Conservation (phyloP, 2,113 vertebrate genomes). For the Orthonyx spaldingii region DNA sequence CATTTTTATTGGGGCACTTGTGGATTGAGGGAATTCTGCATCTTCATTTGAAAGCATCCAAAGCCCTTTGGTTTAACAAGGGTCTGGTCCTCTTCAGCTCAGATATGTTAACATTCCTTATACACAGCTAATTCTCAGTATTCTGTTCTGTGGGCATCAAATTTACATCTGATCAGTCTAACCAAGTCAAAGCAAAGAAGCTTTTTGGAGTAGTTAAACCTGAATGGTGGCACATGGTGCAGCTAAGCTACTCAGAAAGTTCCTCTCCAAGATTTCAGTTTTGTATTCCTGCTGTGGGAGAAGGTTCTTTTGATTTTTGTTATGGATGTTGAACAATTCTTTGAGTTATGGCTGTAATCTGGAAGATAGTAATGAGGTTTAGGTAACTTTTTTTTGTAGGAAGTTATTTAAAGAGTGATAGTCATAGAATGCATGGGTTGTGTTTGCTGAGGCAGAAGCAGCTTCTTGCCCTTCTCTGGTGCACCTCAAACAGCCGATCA, state of each 20-base stretch:
- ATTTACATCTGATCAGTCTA: background rate
- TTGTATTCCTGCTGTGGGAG: background rate
- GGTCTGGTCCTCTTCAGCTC: background rate
- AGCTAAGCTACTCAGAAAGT: background rate
- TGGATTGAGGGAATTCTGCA: background rate
- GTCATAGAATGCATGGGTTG: background rate
- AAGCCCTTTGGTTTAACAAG: background rate
- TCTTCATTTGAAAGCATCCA: background rate
- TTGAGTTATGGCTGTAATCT: background rate
- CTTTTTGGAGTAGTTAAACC: background rate
- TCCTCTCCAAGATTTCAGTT: background rate
- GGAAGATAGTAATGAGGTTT: background rate
- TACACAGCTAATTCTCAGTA: background rate
- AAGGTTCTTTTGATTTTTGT: accelerated
- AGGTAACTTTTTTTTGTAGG: background rate
- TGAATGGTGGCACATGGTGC: background rate
- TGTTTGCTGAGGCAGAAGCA: background rate
- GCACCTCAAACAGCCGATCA: accelerated
- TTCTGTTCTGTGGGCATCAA: background rate
- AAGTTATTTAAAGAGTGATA: background rate
- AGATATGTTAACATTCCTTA: background rate
- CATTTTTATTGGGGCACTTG: background rate
- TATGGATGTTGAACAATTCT: background rate
- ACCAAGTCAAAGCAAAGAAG: background rate
- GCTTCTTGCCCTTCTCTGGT: background rate